A percentile compares a stretch with the other conserved stretches of the same genome.
Evolutionary conservation across 2,888 invertebrate genomes (phyloP).

Genomic region (Germaria angustata): DNA sequence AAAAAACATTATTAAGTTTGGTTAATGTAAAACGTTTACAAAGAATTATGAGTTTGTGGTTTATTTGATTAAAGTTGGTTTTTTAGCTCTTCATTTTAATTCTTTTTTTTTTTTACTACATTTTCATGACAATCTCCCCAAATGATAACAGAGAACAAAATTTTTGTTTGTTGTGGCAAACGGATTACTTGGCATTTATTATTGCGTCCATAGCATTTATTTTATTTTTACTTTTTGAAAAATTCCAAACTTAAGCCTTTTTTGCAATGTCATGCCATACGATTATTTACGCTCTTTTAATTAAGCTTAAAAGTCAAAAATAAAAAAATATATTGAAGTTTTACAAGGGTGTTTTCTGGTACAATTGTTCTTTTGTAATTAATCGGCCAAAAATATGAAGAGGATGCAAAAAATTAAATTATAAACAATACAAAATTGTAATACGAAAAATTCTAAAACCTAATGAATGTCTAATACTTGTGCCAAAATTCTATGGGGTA

Average conservation of each 20-base stretch:
- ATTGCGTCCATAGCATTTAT: conserved; percentile 1
- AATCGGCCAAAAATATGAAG: conserved; percentile 26
- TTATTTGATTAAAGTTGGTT: too few species aligned
- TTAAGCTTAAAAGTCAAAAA: conserved; percentile 54
- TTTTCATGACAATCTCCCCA: too few species aligned
- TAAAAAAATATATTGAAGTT: background rate
- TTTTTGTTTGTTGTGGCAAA: background rate
- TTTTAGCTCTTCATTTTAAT: too few species aligned
- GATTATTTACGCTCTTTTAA: conserved; percentile 62
- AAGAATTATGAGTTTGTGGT: conserved; percentile 18
- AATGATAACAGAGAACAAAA: background rate
- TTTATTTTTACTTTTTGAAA: background rate
- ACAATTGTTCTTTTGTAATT: conserved; percentile 46
- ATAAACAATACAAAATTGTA: conserved; percentile 3
- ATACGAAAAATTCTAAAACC: conserved; percentile 1
- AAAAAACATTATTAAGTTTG: too few species aligned
- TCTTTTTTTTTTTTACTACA: too few species aligned
- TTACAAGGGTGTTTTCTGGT: conserved; percentile 1
- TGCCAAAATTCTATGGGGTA: background rate
- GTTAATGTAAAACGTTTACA: background rate
- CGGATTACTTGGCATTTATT: conserved; percentile 26
- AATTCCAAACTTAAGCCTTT: background rate
- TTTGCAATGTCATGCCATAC: background rate
- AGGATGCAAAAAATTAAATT: background rate
- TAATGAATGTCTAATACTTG: conserved; percentile 35